A percentile compares a stretch with the other conserved stretches of the same genome.
These are phyloP conservation scores for Palaemon carinicauda DNA, from an alignment of 1,140 invertebrate genomes.

Conservation along the genomic window DNA sequence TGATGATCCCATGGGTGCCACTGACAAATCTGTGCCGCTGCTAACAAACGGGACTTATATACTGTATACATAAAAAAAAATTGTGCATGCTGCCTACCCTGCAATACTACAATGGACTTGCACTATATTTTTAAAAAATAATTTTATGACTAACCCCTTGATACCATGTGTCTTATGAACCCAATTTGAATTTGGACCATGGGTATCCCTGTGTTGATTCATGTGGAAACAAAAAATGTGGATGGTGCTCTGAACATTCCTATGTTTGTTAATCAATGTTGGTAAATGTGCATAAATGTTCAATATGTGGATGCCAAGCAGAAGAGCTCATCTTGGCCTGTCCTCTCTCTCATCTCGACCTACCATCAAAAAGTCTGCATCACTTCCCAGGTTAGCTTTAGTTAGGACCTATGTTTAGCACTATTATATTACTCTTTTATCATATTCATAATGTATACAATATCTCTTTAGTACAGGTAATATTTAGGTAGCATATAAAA, in stretches of 20 bases:
- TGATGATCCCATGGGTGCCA: constrained; percentile 29
- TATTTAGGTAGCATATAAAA: no score
- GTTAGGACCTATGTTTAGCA: background rate
- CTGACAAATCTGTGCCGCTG: constrained; percentile 45
- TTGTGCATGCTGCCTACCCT: constrained; percentile 39
- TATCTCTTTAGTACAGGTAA: no score
- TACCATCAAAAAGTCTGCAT: constrained; percentile 49
- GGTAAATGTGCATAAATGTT: constrained; percentile 44
- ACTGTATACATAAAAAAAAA: constrained; percentile 7
- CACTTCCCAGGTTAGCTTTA: constrained; percentile 50
- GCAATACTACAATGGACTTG: constrained; percentile 38
- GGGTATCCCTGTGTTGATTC: constrained; percentile 36
- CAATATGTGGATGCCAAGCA: constrained; percentile 39
- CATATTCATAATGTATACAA: background rate
- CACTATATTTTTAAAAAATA: constrained; percentile 19
- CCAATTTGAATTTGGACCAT: constrained; percentile 40
- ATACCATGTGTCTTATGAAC: background rate
- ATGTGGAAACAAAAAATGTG: constrained; percentile 13
- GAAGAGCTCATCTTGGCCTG: constrained; percentile 58
- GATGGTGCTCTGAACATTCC: constrained; percentile 27
- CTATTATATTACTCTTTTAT: background rate
- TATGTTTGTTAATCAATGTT: constrained; percentile 33
- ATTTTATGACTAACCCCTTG: constrained; percentile 31
- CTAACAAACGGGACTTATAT: constrained; percentile 31
- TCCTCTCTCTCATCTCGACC: constrained; percentile 54